Conservation (phyloP, 2,888 invertebrate species). For the Seira sanloemensis region DNA sequence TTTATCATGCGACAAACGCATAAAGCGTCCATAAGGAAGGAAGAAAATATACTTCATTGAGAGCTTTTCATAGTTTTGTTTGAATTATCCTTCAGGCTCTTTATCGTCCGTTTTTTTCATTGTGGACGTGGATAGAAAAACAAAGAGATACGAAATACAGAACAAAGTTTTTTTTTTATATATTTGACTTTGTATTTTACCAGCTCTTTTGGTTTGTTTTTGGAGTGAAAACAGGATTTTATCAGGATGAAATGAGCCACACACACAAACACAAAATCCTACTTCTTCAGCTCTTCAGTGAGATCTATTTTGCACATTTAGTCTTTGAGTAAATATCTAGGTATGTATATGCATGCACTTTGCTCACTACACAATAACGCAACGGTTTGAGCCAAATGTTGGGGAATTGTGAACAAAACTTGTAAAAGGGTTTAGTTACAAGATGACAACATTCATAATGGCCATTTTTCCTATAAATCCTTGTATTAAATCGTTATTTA, state of each 20-base stretch:
- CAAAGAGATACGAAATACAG: background rate
- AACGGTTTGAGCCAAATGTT: too few relatives aligned
- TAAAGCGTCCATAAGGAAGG: background rate
- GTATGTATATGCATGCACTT: too few relatives aligned
- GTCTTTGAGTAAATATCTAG: too few relatives aligned
- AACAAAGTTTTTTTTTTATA: background rate
- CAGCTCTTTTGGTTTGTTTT: too few relatives aligned
- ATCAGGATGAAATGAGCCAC: too few relatives aligned
- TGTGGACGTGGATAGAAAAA: background rate
- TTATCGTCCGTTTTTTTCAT: background rate
- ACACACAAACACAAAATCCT: too few relatives aligned
- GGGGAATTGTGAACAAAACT: background rate
- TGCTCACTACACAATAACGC: too few relatives aligned
- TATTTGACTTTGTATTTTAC: too few relatives aligned
- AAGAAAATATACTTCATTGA: background rate
- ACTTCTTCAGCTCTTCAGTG: too few relatives aligned
- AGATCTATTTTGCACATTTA: too few relatives aligned
- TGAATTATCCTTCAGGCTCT: background rate
- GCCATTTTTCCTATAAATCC: background rate
- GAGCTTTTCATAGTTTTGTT: too few relatives aligned
- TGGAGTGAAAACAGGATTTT: too few relatives aligned
- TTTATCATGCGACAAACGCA: slow-evolving; percentile 10
- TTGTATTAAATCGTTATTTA: background rate
- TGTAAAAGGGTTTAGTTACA: background rate
- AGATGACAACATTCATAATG: background rate